These are phyloP conservation scores for Pontoporia blainvillei DNA, from an alignment of 2,113 vertebrate species.

Conservation along the genomic window DNA sequence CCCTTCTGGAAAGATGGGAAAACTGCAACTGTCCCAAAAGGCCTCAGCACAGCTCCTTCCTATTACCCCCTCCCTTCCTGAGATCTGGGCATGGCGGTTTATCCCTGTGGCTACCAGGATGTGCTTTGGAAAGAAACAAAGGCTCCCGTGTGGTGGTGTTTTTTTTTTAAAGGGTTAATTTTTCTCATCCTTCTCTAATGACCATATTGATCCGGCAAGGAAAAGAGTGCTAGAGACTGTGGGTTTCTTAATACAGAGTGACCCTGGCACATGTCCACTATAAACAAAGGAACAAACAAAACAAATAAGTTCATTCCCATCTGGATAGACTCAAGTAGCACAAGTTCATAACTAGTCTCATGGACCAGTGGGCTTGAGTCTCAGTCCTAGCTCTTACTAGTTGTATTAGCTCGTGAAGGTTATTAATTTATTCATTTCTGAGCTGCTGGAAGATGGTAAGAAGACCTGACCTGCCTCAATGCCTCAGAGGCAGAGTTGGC, in stretches of 20 bases:
- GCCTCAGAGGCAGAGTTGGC: not conserved
- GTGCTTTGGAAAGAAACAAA: not conserved
- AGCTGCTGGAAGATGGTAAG: not conserved
- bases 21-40: not conserved
- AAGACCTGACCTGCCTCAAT: not conserved
- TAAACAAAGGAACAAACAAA: not conserved
- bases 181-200: not conserved
- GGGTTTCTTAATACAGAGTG: not conserved
- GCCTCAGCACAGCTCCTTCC: not conserved
- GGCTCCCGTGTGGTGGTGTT: not conserved
- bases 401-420: not conserved
- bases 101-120: not conserved
- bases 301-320: not conserved
- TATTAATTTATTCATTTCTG: not conserved
- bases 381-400: not conserved
- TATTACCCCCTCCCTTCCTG: rapidly evolving
- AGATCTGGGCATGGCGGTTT: not conserved
- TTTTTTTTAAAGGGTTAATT: not conserved
- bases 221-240: not conserved
- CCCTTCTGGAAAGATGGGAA: conserved; percentile 15
- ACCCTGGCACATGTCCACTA: not conserved
- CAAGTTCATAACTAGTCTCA: not conserved
- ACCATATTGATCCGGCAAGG: not conserved
- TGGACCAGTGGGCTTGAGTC: not conserved
- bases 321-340: not conserved